Evolutionary conservation across 2,113 vertebrate genomes (phyloP), one percentile per base, ranked within the genome.

Genomic region (Melierax canorus): DNA sequence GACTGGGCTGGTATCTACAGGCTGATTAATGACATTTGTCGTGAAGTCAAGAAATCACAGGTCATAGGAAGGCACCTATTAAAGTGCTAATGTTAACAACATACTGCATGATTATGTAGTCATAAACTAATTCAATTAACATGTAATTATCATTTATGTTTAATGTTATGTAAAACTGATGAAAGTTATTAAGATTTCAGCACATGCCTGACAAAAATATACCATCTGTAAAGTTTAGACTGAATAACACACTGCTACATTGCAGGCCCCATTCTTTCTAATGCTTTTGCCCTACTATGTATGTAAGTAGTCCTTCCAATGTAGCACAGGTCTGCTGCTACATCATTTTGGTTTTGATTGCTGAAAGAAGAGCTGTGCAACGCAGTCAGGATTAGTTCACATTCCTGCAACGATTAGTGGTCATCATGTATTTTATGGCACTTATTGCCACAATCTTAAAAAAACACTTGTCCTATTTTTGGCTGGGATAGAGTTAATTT

Each of bases 271-370:
- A 0, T 39, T 90, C 56, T 45, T 30, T 68, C 64, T 53, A 82
- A 7, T 0, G 48, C 55, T 89, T 94, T 79, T 79, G 64, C 74
- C 81, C 84, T 92, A 51, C 79, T 96, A 56, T 62, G 30, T 86
- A 77, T 78, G 85, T n/a, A 80, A 72, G 60, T 8, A 83, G 46
- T 73, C 72, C 66, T 95, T 88, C 86, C 78, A 92, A 32, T 96
- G 63, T 84, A 87, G 85, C 84, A 69, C 69, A 68, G 74, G 38
- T 89, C 83, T 93, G 85, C 74, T 94, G 86, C 62, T 85, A 63
- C 11, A 94, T 79, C 55, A 72, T 90, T 97, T 96, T 95, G 27
- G n/a, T 89, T 96, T 66, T 90, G 92, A 96, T 81, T 90, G 78
- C 87, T 97, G 69, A 87, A 92, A 95, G 80, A 94, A 82, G 71